Conservation (phyloP, 2,797 vertebrate genomes). For the Gymnoscopelus braueri region DNA sequence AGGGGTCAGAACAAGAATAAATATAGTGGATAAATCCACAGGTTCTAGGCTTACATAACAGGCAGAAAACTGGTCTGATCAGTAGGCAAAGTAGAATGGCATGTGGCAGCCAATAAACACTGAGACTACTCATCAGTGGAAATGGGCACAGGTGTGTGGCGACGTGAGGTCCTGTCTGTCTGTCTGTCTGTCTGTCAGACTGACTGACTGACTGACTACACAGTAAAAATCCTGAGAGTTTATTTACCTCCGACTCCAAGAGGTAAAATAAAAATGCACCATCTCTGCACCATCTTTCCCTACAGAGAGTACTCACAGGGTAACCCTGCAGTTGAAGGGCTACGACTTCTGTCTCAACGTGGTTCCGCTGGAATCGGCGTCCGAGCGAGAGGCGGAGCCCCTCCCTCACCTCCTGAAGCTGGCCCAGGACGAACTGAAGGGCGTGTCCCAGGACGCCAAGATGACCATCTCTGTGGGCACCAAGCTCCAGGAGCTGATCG, state of each 20-base stretch:
- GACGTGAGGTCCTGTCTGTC: background rate
- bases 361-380: conserved; percentile 43
- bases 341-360: conserved; percentile 78
- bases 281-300: background rate
- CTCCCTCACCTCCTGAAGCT: conserved; percentile 59
- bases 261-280: background rate
- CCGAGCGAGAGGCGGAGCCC: background rate
- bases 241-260: too few species aligned
- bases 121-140: too few species aligned
- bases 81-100: too few species aligned
- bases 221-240: too few species aligned
- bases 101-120: too few species aligned
- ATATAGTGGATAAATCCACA: too few species aligned
- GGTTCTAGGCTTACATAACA: too few species aligned
- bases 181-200: background rate
- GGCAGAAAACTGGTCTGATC: too few species aligned
- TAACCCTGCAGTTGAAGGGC: conserved; percentile 76
- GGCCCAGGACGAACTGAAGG: conserved; percentile 69
- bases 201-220: background rate
- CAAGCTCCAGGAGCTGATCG: conserved; percentile 73
- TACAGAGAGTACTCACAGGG: conserved; percentile 54
- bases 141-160: background rate
- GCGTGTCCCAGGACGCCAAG: conserved; percentile 68
- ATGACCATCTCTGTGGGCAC: conserved; percentile 70
- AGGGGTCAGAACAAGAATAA: too few species aligned